These are phyloP conservation scores for Nomada ferruginata DNA, from an alignment of 2,888 invertebrate species.

Conservation along the genomic window DNA sequence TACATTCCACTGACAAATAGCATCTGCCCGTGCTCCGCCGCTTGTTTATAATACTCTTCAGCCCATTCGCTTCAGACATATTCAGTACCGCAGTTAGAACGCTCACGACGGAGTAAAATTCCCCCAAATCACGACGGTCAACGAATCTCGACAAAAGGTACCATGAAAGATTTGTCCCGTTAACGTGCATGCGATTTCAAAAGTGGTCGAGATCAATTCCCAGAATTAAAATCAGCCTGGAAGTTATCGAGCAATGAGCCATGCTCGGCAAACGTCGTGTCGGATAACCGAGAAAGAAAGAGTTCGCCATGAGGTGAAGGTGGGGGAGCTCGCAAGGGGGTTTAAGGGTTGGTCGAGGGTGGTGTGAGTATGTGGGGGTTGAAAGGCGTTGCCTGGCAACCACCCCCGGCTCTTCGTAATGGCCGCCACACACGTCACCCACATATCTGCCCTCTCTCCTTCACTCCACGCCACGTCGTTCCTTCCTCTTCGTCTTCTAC, in stretches of 20 bases:
- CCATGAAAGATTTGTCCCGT: too few relatives aligned
- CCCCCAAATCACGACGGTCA: too few relatives aligned
- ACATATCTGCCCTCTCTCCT: conserved; percentile 71
- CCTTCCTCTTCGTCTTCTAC: conserved; percentile 46
- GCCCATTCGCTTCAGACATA: too few relatives aligned
- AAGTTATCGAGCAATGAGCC: conserved; percentile 69
- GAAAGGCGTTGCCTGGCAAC: conserved; percentile 83
- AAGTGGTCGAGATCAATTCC: conserved; percentile 21
- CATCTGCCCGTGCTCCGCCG: too few relatives aligned
- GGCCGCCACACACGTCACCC: conserved; percentile 80
- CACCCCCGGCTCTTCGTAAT: conserved; percentile 78
- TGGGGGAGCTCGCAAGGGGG: conserved; percentile 74
- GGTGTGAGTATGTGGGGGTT: conserved; percentile 80
- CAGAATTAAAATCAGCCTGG: conserved; percentile 62
- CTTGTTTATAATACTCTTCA: too few relatives aligned
- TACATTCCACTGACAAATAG: too few relatives aligned
- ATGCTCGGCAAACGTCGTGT: conserved; percentile 77
- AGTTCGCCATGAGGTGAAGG: conserved; percentile 63
- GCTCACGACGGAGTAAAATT: too few relatives aligned
- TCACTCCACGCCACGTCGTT: conserved; percentile 37
- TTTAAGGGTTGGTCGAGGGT: conserved; percentile 77
- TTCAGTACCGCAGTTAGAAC: too few relatives aligned
- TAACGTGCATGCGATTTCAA: not conserved
- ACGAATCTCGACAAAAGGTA: too few relatives aligned
- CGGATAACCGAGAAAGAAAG: conserved; percentile 65